phyloP scores from a whole-genome alignment of 2,113 vertebrate species.

The Cyprinodon tularosa region DNA sequence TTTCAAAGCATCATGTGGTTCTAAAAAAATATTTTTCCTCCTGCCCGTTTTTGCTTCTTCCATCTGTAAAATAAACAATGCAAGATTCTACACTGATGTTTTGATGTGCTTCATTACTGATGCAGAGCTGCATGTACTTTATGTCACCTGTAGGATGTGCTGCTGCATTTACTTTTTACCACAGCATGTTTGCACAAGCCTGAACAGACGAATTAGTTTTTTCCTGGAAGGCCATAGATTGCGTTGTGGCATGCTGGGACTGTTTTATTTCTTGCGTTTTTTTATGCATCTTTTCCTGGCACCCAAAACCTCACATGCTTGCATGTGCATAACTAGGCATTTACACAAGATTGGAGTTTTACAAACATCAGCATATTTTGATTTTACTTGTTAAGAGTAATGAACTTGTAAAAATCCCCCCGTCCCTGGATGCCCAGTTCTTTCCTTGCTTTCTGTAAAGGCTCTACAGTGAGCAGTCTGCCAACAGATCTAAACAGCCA shows the following conservation, averaged over 20 bases:
- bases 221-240: constrained; percentile 29
- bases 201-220: constrained; percentile 18
- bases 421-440: not conserved
- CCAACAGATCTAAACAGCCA: not conserved
- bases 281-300: constrained; percentile 26
- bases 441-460: not conserved
- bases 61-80: not conserved
- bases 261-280: constrained; percentile 41
- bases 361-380: constrained; percentile 4
- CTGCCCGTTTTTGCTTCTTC: not conserved
- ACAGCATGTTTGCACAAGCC: constrained; percentile 71
- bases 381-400: constrained; percentile 3
- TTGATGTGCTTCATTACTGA: not conserved
- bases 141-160: not conserved
- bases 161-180: constrained; percentile 28
- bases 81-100: not conserved
- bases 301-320: not conserved
- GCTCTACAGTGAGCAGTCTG: not conserved
- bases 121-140: not conserved
- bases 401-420: not conserved
- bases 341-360: not conserved
- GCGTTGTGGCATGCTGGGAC: constrained; percentile 70
- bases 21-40: not conserved
- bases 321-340: constrained; percentile 11
- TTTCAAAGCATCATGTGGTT: not conserved